Evolutionary conservation across 2,888 invertebrate species (phyloP).

Genomic region (Zootermopsis nevadensis): DNA sequence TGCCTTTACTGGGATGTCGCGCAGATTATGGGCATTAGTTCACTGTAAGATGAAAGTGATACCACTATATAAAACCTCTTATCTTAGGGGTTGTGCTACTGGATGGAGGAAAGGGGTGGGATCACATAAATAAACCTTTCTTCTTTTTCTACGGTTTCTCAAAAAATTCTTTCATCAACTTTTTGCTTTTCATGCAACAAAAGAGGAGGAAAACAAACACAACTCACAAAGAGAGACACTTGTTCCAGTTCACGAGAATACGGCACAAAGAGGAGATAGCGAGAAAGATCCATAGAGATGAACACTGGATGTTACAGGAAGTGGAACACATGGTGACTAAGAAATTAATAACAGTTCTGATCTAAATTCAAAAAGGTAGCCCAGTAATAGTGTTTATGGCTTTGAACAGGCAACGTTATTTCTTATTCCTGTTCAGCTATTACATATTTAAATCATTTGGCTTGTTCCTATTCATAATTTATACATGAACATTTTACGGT

Average conservation of each 20-base stretch:
- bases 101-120: neutral
- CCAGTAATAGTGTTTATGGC: too few species aligned
- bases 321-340: neutral
- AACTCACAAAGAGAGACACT: neutral
- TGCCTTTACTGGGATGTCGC: neutral
- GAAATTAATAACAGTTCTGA: neutral
- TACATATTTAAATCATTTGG: too few species aligned
- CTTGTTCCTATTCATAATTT: too few species aligned
- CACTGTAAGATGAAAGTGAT: neutral
- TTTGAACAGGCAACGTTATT: too few species aligned
- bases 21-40: neutral
- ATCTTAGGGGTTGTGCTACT: neutral
- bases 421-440: too few species aligned
- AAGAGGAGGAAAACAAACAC: neutral
- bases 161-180: constrained; percentile 13
- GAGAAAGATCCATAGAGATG: neutral
- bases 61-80: neutral
- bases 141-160: constrained; percentile 1
- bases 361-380: too few species aligned
- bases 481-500: too few species aligned
- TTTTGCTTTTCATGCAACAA: constrained; percentile 19
- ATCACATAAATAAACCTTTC: neutral
- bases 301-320: neutral
- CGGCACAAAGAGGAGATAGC: neutral
- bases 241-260: neutral